A percentile compares a stretch with the other conserved stretches of the same genome.
Evolutionary conservation across 2,113 vertebrate species (phyloP).

Genomic region (Ammodytes marinus): DNA sequence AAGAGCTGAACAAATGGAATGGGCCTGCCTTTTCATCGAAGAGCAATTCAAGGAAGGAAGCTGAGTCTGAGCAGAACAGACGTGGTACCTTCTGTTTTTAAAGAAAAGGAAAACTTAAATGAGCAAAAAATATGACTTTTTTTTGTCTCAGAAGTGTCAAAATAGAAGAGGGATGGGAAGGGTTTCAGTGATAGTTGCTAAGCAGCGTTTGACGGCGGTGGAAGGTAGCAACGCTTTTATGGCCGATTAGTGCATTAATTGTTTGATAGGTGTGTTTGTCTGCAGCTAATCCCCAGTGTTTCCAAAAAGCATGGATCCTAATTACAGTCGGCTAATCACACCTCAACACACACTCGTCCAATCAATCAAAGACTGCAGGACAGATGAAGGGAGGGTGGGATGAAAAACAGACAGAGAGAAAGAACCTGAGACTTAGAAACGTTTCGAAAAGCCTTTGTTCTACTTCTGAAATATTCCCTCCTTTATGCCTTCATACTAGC

Average conservation of each 20-base stretch:
- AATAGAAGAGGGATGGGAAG: not conserved
- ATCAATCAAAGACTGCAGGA: constrained; percentile 60
- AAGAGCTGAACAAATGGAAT: not conserved
- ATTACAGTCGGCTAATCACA: constrained; percentile 74
- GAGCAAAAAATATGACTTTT: not conserved
- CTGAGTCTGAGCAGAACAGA: constrained; percentile 23
- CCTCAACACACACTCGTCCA: constrained; percentile 54
- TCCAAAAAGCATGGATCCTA: constrained; percentile 70
- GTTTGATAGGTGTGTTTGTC: constrained; percentile 78
- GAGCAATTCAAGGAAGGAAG: constrained; percentile 19
- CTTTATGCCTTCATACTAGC: not conserved
- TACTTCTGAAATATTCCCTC: not conserved
- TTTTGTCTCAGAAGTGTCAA: not conserved
- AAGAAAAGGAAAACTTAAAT: not conserved
- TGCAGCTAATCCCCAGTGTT: constrained; percentile 73
- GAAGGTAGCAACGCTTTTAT: constrained; percentile 53
- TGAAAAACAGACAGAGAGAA: not conserved
- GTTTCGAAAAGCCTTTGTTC: not conserved
- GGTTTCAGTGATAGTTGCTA: constrained; percentile 24
- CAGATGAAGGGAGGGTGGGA: constrained; percentile 29
- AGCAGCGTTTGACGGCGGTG: constrained; percentile 39
- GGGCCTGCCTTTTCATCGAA: constrained; percentile 21
- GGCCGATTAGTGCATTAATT: constrained; percentile 74
- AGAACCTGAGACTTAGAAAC: not conserved
- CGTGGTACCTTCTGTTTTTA: not conserved